Base-by-base conservation (phyloP, 2,888 invertebrate species). In the Diabrotica balteata region DNA sequence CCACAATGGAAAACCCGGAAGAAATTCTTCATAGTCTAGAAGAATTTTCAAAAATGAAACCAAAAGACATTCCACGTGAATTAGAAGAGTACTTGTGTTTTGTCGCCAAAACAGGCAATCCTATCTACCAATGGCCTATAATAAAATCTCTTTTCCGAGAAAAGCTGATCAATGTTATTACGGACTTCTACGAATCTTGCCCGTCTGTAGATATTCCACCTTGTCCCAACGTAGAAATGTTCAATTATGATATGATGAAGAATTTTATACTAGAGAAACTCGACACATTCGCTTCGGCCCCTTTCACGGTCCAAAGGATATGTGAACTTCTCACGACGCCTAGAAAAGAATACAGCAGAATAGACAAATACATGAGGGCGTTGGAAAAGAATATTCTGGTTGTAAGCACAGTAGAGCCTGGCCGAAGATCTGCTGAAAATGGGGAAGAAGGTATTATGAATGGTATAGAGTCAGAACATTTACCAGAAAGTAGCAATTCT, bases 311-410 rank as follows among this genome's bases (percentile, higher is more conserved):
- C 73, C 98, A 98, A 84, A 89, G 98, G 75, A 90, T 99, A 70
- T 97, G 97, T 84, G 98, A 99, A 84, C 87, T 99, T 44, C 86
- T 99, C 3, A 94, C 94, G 5, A 90, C 91, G 74, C 98, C 98
- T 2, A 89, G 92, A 32, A 95, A 95, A 82, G 97, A 98, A 81
- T 99, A 99, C 84, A 95, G 94, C 80, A 89, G 96, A 70, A 93
- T 96, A 70, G 98, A 98, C 82, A 98, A 98, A 84, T 98, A 94
- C 82, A 94, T 99, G 92, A 88, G 98, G 68, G 98, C 98, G 0
- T 88, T 99, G 68, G 98, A 98, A 83, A 98, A 98, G 84, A 95
- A 95, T 79, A 94, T 96, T 75, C 85, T 95, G 76, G 96, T 96
- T 68, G 95, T 96, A 8, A 91, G 91, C 80, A 91, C 91, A 46